phyloP scores from a whole-genome alignment of 2,113 vertebrate species.

The Cyprichromis sp. region DNA sequence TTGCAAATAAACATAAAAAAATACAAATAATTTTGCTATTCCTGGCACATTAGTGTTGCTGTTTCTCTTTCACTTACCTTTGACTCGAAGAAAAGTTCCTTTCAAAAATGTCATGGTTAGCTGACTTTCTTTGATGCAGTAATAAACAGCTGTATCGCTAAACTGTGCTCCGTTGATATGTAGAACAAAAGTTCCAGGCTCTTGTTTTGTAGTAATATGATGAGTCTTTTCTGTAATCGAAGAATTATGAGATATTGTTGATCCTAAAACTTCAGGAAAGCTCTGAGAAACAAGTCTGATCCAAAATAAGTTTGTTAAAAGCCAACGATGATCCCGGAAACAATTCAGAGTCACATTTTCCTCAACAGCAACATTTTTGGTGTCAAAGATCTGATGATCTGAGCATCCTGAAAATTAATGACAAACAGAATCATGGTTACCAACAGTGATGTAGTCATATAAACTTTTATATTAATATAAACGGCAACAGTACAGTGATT shows the following conservation, averaged over 20 bases:
- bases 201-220: neutral
- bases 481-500: neutral
- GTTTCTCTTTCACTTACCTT: too few relatives aligned
- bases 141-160: conserved; percentile 19
- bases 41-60: too few relatives aligned
- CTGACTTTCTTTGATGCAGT: neutral
- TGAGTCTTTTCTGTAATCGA: rapidly evolving
- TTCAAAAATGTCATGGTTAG: too few relatives aligned
- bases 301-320: neutral
- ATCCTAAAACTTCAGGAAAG: neutral
- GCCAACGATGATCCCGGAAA: rapidly evolving
- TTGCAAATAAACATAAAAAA: rapidly evolving
- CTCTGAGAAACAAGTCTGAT: neutral
- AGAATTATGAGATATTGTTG: neutral
- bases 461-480: rapidly evolving
- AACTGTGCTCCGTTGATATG: neutral
- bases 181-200: neutral
- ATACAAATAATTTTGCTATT: rapidly evolving
- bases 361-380: neutral
- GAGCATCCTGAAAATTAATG: neutral
- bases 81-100: too few relatives aligned
- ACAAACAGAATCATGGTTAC: rapidly evolving
- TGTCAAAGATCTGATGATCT: neutral
- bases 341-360: conserved; percentile 6
- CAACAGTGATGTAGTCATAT: rapidly evolving